Percentiles rank a stretch among this genome's conserved stretches.
These are phyloP conservation scores for Ellobium chinense DNA, from an alignment of 2,888 invertebrate genomes.

Conservation along the genomic window DNA sequence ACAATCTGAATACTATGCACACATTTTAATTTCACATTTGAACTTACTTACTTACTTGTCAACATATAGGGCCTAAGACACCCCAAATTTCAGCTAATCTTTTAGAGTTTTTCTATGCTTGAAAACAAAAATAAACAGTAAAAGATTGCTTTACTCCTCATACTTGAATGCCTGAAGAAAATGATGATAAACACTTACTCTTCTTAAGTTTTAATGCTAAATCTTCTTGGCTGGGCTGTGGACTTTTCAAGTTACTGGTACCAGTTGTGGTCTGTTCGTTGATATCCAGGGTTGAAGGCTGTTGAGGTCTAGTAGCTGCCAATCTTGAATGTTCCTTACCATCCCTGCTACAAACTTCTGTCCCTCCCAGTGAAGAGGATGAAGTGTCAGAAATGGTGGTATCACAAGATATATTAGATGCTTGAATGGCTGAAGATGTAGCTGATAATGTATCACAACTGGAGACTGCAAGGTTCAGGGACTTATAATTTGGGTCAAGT, in stretches of 20 bases:
- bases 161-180: no score
- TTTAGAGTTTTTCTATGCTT: no score
- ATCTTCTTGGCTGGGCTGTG: conserved; percentile 48
- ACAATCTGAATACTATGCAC: no score
- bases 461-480: not conserved
- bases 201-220: conserved; percentile 65
- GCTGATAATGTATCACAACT: not conserved
- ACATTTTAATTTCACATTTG: no score
- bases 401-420: not conserved
- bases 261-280: not conserved
- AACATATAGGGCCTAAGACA: no score
- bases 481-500: not conserved
- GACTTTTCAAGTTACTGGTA: not conserved
- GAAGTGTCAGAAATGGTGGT: not conserved
- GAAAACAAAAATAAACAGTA: no score
- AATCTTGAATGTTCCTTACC: not conserved
- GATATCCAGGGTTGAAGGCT: not conserved
- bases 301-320: conserved; percentile 26
- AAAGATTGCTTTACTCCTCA: no score
- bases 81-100: no score
- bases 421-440: not conserved
- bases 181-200: conserved; percentile 56
- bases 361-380: not conserved
- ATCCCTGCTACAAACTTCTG: not conserved
- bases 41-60: no score